Evolutionary conservation across 2,888 invertebrate species (phyloP).

Genomic region (Ophion ellenae): DNA sequence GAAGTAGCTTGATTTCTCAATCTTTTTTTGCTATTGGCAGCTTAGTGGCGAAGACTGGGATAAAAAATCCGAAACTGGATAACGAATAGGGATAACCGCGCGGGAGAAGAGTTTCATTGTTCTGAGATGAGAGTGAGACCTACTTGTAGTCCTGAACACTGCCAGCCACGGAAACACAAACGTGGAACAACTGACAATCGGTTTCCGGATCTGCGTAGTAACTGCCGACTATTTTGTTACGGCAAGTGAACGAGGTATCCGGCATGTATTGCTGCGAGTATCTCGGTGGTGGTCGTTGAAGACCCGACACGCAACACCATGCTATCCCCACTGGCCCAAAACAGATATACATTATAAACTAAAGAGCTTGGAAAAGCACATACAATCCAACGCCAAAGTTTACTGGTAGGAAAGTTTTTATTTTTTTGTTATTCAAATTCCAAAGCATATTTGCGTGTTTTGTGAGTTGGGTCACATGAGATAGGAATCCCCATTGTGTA

Average conservation of each 20-base stretch:
- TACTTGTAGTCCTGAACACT: conserved; percentile 81
- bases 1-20: no score
- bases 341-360: conserved; percentile 54
- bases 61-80: no score
- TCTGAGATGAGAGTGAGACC: conserved; percentile 45
- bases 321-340: conserved; percentile 73
- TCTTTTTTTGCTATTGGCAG: no score
- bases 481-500: conserved; percentile 19
- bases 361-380: not conserved
- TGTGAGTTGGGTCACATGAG: conserved; percentile 11
- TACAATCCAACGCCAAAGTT: not conserved
- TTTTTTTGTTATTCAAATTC: conserved; percentile 15
- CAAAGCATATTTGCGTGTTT: not conserved
- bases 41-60: no score
- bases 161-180: conserved; percentile 93
- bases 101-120: no score
- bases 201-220: conserved; percentile 95
- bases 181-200: conserved; percentile 95
- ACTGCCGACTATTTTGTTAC: conserved; percentile 93
- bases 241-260: conserved; percentile 90
- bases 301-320: conserved; percentile 77
- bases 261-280: conserved; percentile 85
- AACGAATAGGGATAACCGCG: no score
- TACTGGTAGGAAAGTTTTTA: not conserved
- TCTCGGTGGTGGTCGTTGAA: conserved; percentile 83